Percentiles rank a stretch among this genome's conserved stretches.
phyloP scores from a whole-genome alignment of 2,888 invertebrate genomes.

The Theodoxus fluviatilis region DNA sequence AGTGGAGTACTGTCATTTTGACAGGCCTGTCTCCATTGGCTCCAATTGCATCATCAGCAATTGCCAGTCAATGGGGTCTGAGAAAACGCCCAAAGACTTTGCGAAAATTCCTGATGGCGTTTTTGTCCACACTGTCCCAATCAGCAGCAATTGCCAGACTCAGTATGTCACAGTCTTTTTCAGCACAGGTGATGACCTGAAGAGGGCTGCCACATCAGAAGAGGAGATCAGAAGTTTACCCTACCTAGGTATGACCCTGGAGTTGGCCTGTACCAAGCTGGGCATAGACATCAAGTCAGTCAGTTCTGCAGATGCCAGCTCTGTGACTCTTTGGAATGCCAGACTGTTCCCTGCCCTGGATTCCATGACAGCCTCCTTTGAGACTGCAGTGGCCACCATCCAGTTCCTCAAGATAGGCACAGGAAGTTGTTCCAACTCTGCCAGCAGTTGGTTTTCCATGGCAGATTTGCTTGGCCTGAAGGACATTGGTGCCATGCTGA shows the following conservation, averaged over 20 bases:
- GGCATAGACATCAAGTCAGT: background rate
- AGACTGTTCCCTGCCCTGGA: slow-evolving; percentile 50
- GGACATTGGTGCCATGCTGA: slow-evolving; percentile 50
- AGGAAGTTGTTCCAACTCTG: background rate
- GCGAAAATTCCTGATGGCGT: slow-evolving; percentile 45
- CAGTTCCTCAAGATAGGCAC: background rate
- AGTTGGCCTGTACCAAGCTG: background rate
- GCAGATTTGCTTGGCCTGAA: slow-evolving; percentile 45
- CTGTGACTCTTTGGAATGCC: slow-evolving; percentile 55
- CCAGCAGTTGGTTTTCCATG: slow-evolving; percentile 41
- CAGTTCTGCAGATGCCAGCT: slow-evolving; percentile 26
- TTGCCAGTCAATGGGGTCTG: slow-evolving; percentile 46
- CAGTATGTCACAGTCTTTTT: slow-evolving; percentile 58
- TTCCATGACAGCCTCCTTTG: slow-evolving; percentile 51
- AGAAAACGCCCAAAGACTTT: background rate
- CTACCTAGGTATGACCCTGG: background rate
- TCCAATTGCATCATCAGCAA: slow-evolving; percentile 62
- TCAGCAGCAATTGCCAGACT: slow-evolving; percentile 36
- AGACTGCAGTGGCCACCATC: slow-evolving; percentile 33
- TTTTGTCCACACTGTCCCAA: slow-evolving; percentile 61
- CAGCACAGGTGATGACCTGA: slow-evolving; percentile 57
- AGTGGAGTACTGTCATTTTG: slow-evolving; percentile 64
- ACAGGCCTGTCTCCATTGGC: slow-evolving; percentile 50
- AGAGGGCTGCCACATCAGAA: slow-evolving; percentile 39
- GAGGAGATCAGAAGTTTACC: background rate